phyloP scores from a whole-genome alignment of 2,113 vertebrate genomes.

The Forbesichthys papilliferus region DNA sequence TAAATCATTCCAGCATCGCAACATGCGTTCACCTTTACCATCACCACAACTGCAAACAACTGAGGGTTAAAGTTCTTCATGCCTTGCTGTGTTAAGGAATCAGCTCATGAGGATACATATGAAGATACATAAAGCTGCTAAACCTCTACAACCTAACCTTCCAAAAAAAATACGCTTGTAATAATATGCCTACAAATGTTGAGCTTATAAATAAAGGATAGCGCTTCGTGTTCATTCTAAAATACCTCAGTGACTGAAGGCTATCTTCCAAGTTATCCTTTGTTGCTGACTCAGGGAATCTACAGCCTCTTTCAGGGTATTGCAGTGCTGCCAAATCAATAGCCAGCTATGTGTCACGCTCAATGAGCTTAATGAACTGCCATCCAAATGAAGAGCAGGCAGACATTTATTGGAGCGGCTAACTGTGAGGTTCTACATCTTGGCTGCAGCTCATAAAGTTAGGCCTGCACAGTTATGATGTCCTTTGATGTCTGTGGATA shows the following conservation, averaged over 20 bases:
- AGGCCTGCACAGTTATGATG: neutral
- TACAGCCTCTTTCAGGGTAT: neutral
- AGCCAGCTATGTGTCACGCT: conserved; percentile 15
- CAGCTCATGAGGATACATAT: no score
- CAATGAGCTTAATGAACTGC: conserved; percentile 19
- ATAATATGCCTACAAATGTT: no score
- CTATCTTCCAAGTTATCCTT: neutral
- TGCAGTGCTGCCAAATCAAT: conserved; percentile 22
- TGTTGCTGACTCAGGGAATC: conserved; percentile 16
- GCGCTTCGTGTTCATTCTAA: neutral
- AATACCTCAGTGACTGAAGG: conserved; percentile 1
- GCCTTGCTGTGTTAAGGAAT: neutral
- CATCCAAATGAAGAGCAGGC: conserved; percentile 4
- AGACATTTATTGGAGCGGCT: neutral
- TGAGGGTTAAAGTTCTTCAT: no score
- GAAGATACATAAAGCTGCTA: no score
- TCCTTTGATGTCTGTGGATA: neutral
- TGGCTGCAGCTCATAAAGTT: neutral
- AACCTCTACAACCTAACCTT: no score
- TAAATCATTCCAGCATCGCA: conserved; percentile 30
- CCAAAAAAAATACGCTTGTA: no score
- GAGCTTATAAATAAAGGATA: no score
- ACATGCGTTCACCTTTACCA: conserved; percentile 22
- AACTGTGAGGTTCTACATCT: neutral
- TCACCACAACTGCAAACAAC: conserved; percentile 13